A percentile compares a stretch with the other conserved stretches of the same genome.
Evolutionary conservation across 1,140 invertebrate genomes (phyloP).

Genomic region (Pseudomyrmex cubaensis): DNA sequence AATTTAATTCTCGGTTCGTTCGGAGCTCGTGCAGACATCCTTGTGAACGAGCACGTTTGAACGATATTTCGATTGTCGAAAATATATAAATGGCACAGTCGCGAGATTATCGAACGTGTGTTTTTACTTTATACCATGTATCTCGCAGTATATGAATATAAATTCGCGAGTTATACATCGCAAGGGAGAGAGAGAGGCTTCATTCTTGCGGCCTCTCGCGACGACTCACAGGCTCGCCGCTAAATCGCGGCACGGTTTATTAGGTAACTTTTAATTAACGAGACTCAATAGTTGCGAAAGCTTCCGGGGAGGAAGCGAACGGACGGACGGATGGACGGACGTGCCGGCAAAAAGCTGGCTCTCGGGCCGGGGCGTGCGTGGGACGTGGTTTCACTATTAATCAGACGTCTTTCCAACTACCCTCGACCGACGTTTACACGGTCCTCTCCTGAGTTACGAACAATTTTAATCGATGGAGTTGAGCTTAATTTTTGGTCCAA

Average conservation of each 20-base stretch:
- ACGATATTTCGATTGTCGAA: no score
- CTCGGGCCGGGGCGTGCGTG: constrained; percentile 38
- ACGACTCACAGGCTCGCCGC: not conserved
- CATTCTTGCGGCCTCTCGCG: constrained; percentile 9
- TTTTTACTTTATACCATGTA: no score
- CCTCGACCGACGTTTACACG: constrained; percentile 59
- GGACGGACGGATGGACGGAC: constrained; percentile 66
- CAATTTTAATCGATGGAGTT: constrained; percentile 69
- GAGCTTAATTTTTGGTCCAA: constrained; percentile 57
- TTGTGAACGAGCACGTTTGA: no score
- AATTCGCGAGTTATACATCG: not conserved
- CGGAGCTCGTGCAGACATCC: no score
- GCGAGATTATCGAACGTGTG: no score
- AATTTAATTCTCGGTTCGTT: no score
- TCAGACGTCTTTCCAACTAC: constrained; percentile 68
- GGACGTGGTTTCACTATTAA: constrained; percentile 70
- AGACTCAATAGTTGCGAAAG: constrained; percentile 59
- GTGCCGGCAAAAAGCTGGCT: constrained; percentile 60
- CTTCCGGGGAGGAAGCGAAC: constrained; percentile 50
- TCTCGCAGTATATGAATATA: not conserved
- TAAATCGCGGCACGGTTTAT: constrained; percentile 62
- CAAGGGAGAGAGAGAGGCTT: not conserved
- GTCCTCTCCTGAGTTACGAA: constrained; percentile 56
- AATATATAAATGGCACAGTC: no score
- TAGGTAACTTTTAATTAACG: constrained; percentile 72